Evolutionary conservation across 2,113 vertebrate genomes (phyloP), one percentile per base, ranked within the genome.

Genomic region (Irena cyanogastra): DNA sequence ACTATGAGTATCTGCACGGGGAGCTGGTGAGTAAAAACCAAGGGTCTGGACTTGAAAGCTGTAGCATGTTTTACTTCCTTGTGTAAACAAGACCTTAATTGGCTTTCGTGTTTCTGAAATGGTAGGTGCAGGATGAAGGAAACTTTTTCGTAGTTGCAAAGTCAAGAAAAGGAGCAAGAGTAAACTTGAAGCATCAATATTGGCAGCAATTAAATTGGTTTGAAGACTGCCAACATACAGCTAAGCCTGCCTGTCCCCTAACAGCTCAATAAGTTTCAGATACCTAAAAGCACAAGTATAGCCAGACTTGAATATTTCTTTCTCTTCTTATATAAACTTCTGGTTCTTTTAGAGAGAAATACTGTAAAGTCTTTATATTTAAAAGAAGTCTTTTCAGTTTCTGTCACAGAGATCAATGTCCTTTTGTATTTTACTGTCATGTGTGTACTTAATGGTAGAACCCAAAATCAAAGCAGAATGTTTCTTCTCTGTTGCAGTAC

Each of bases 401-500:
- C n/a, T 90, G 12, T 75, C 31, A 24, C 24, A 35, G 18, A 80
- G 45, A 35, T 53, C 4, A 11, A 10, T 2, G 2, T 76, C 16
- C 11, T 76, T 80, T 39, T 45, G 22, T 65, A 2, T 68, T 12
- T 82, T 78, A 19, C 22, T 2, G 11, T 17, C 5, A 1, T 30
- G 4, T 11, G 9, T 57, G 6, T 64, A 42, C 57, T 75, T 76
- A 33, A 5, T 80, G 71, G n/a, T 21, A 68, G 56, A 75, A 63
- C 9, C 23, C 9, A 12, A 63, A 83, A 59, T 87, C 31, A 76
- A 81, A 83, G 44, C 17, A 24, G 3, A 57, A 23, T 35, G 6
- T 30, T 56, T 66, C 39, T 89, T 77, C 33, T 74, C 28, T 59
- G 11, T 83, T 94, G 64, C 89, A 99, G 99, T 99, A 99, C 83